Evolutionary conservation across 1,140 invertebrate genomes (phyloP).

Genomic region (Cyclina sinensis): DNA sequence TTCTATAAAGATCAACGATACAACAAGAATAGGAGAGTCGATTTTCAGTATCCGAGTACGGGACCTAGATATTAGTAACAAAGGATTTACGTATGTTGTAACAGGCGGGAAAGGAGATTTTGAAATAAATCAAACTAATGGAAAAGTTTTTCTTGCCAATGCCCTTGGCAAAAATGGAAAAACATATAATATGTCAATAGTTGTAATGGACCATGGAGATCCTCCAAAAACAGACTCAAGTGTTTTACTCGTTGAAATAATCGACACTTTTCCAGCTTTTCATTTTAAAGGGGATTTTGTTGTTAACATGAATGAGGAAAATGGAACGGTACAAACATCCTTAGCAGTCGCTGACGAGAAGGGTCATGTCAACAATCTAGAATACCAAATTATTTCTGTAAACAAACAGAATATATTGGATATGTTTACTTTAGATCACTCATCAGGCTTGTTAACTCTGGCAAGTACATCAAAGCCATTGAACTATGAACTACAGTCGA

Average conservation of each 20-base stretch:
- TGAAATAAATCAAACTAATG: slow-evolving; percentile 31
- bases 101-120: slow-evolving; percentile 15
- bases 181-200: slow-evolving; percentile 1
- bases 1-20: slow-evolving; percentile 30
- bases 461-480: background rate
- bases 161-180: background rate
- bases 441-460: background rate
- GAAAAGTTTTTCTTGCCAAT: background rate
- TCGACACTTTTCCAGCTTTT: background rate
- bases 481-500: background rate
- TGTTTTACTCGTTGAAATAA: background rate
- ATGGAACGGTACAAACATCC: background rate
- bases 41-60: background rate
- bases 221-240: background rate
- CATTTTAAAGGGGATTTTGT: background rate
- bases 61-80: slow-evolving; percentile 26
- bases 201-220: slow-evolving; percentile 24
- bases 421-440: background rate
- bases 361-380: background rate
- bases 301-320: background rate
- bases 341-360: background rate
- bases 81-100: slow-evolving; percentile 13
- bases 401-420: background rate
- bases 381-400: background rate
- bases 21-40: background rate